Evolutionary conservation across 1,140 invertebrate species (phyloP).

Genomic region (Nixonia krombeini): DNA sequence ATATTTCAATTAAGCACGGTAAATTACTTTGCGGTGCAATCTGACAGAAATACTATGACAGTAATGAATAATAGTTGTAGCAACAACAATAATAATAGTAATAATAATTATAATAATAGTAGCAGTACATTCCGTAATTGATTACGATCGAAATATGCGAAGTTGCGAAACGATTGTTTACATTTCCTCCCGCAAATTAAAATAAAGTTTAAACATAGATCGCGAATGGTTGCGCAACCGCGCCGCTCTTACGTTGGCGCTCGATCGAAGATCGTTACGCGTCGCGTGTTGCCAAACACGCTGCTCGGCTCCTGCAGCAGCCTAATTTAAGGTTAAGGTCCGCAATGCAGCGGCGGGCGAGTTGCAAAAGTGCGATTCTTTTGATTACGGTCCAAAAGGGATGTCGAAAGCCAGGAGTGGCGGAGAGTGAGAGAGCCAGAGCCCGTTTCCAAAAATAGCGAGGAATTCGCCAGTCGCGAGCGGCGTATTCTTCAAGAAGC

Average conservation of each 20-base stretch:
- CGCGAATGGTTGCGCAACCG: background rate
- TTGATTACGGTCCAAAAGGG: background rate
- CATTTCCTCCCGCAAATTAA: too few relatives aligned
- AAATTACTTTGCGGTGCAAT: too few relatives aligned
- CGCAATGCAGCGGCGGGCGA: background rate
- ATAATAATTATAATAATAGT: too few relatives aligned
- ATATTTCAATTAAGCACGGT: too few relatives aligned
- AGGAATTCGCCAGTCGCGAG: constrained; percentile 4
- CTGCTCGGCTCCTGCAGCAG: background rate
- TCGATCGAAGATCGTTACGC: background rate
- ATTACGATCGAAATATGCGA: too few relatives aligned
- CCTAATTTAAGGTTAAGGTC: background rate
- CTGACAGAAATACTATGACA: too few relatives aligned
- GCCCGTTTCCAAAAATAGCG: constrained; percentile 9
- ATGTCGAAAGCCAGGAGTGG: background rate
- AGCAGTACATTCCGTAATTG: too few relatives aligned
- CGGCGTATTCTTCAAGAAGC: constrained; percentile 4
- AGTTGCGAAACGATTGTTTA: too few relatives aligned
- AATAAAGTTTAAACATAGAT: too few relatives aligned
- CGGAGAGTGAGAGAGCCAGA: background rate
- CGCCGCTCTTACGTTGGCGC: background rate
- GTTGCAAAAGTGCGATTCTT: background rate
- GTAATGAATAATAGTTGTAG: too few relatives aligned
- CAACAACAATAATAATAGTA: too few relatives aligned
- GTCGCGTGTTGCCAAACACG: background rate